A percentile compares a stretch with the other conserved stretches of the same genome.
Evolutionary conservation across 2,888 invertebrate species (phyloP).

Genomic region (Thymelicus lineola): DNA sequence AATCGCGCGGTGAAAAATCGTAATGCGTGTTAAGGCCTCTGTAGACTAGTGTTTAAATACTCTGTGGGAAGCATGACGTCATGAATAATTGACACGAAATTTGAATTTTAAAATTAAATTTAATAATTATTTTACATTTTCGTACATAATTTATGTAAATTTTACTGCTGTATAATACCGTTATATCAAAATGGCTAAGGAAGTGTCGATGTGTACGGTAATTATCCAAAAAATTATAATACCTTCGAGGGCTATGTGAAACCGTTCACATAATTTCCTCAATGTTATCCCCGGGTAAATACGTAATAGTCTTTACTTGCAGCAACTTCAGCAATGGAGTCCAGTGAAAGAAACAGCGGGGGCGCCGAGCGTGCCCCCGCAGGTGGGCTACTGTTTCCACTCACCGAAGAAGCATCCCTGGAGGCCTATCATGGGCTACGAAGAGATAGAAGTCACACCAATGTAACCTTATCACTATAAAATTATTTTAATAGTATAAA

Average conservation of each 20-base stretch:
- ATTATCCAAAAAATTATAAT: constrained; percentile 39
- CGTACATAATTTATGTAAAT: constrained; percentile 38
- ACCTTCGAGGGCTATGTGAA: too few species aligned
- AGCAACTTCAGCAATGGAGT: constrained; percentile 94
- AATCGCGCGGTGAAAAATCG: too few species aligned
- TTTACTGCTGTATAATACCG: constrained; percentile 39
- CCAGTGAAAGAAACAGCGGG: constrained; percentile 88
- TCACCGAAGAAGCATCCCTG: constrained; percentile 91
- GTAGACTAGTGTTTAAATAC: too few species aligned
- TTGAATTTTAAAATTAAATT: constrained; percentile 47
- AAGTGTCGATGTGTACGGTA: constrained; percentile 81
- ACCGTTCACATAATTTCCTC: too few species aligned
- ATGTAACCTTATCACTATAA: constrained; percentile 73
- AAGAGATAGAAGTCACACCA: constrained; percentile 90
- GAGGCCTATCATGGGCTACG: constrained; percentile 92
- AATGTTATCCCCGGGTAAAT: neutral
- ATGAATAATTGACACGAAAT: constrained; percentile 43
- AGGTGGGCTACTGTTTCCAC: constrained; percentile 89
- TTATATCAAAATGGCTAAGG: constrained; percentile 71
- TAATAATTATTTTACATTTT: constrained; percentile 47
- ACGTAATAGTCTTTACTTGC: constrained; percentile 35
- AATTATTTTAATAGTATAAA: too few species aligned
- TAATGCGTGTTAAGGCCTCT: too few species aligned
- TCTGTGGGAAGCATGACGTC: neutral
- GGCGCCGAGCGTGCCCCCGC: constrained; percentile 86